Evolutionary conservation across 2,113 vertebrate species (phyloP).

Genomic region (Scomber colias): DNA sequence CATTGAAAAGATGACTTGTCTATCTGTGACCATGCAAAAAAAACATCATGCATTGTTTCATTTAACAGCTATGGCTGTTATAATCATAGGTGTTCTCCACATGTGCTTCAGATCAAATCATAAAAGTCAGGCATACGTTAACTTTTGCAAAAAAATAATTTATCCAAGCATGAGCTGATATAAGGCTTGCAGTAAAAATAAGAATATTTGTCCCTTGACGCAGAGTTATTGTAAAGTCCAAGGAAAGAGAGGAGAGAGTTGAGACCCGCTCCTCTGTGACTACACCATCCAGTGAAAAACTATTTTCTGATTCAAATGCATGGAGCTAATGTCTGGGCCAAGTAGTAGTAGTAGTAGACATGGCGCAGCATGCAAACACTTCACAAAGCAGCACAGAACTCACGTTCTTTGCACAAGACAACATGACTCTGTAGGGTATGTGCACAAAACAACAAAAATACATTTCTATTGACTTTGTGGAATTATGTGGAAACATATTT

Average conservation of each 20-base stretch:
- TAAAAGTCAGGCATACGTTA: conserved; percentile 37
- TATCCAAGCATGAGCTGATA: conserved; percentile 55
- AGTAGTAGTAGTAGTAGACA: conserved; percentile 47
- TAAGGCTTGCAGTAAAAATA: conserved; percentile 65
- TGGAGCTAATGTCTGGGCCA: conserved; percentile 49
- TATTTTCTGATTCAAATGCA: conserved; percentile 65
- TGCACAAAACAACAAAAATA: conserved; percentile 33
- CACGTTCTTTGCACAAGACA: conserved; percentile 39
- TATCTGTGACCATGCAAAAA: conserved; percentile 9
- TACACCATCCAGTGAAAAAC: conserved; percentile 55
- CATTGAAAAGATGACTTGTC: conserved; percentile 21
- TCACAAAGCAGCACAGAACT: conserved; percentile 52
- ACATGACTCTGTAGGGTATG: not conserved
- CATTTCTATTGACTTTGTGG: conserved; percentile 18
- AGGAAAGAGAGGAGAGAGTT: conserved; percentile 29
- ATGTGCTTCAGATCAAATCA: conserved; percentile 67
- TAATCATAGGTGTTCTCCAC: conserved; percentile 52
- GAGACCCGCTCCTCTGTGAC: conserved; percentile 58
- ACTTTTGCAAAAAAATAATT: conserved; percentile 61
- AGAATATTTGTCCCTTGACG: conserved; percentile 65
- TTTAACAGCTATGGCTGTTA: conserved; percentile 34
- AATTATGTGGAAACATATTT: conserved; percentile 33
- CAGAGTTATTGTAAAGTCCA: conserved; percentile 53
- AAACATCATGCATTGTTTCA: conserved; percentile 31
- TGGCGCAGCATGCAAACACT: conserved; percentile 47